Conservation (phyloP, 2,113 vertebrate genomes). For the Gadus chalcogrammus region DNA sequence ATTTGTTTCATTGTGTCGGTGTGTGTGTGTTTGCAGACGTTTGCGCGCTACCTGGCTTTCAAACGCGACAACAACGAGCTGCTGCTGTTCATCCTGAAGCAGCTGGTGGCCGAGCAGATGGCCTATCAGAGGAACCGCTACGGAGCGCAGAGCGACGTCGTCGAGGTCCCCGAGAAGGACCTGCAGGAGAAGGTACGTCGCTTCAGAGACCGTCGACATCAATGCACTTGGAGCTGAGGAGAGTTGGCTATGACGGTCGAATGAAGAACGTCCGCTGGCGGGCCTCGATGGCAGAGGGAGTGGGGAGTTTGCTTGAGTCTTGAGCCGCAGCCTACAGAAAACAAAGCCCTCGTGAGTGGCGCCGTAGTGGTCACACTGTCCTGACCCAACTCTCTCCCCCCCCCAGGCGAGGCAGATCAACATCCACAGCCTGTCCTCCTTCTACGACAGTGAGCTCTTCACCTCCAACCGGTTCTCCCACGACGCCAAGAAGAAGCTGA, state of each 20-base stretch:
- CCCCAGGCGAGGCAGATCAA: constrained; percentile 92
- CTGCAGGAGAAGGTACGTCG: constrained; percentile 85
- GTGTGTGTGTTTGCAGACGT: constrained; percentile 72
- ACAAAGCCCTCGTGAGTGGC: not conserved
- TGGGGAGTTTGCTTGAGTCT: not conserved
- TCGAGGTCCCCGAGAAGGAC: constrained; percentile 91
- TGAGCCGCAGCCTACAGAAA: not conserved
- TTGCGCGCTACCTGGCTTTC: constrained; percentile 93
- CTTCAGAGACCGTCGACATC: not conserved
- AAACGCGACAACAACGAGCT: constrained; percentile 95
- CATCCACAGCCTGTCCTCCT: constrained; percentile 90
- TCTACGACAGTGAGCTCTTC: constrained; percentile 92
- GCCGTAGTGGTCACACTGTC: not conserved
- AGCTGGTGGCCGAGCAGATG: constrained; percentile 90
- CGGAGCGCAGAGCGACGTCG: constrained; percentile 86
- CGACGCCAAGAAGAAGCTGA: constrained; percentile 86
- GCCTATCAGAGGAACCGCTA: constrained; percentile 92
- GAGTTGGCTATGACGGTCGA: not conserved
- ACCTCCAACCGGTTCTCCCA: constrained; percentile 86
- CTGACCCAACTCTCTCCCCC: not conserved
- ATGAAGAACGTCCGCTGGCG: not conserved
- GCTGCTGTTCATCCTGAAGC: constrained; percentile 94
- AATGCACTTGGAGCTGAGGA: not conserved
- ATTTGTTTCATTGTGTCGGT: not conserved
- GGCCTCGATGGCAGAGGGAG: not conserved